Evolutionary conservation across 2,888 invertebrate species (phyloP), one percentile per base, ranked within the genome.

Genomic region (Euplagia quadripunctaria): DNA sequence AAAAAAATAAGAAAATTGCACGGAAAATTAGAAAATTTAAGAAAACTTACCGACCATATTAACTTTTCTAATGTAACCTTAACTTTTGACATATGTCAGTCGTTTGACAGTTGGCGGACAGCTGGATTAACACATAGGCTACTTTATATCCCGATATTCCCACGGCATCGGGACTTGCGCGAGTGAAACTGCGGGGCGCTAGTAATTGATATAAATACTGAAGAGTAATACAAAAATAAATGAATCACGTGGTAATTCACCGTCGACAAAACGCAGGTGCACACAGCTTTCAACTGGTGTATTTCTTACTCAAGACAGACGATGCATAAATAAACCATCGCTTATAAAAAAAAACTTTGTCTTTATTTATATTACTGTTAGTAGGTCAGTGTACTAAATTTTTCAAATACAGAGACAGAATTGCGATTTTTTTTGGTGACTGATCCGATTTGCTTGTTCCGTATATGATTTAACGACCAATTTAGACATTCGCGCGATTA

Each of bases 331-430:
- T 66, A 51, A 51, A 46, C 11, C 17, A 49, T 43, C 14, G 61
- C 31, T 61, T 61, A 14, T 31, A 61, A 14, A 61, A 61, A 61
- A 61, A 49, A 65, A 49, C 14, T 11, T 74, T 79, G 75, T 82
- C 80, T 82, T 72, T 63, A 79, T 77, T 76, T 79, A 74, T 73
- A 76, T 80, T 76, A 63, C 61, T 17, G 64, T 8, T 42, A 77
- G 72, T 82, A 82, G 85, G 82, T 84, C 78, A 84, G 65, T 16
- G 67, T 70, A 43, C 41, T 68, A 82, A 76, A 75, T 70, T 74
- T 68, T 65, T 74, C 74, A 55, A 73, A 64, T 75, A 65, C 20
- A 61, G 64, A 65, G 75, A 75, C 43, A 68, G 64, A 68, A 64
- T 67, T n/a, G n/a, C n/a, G n/a, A n/a, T n/a, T n/a, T n/a, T 20